Percentiles rank a stretch among this genome's conserved stretches.
Conservation (phyloP, 2,113 vertebrate genomes). For the Callaeas wilsoni region DNA sequence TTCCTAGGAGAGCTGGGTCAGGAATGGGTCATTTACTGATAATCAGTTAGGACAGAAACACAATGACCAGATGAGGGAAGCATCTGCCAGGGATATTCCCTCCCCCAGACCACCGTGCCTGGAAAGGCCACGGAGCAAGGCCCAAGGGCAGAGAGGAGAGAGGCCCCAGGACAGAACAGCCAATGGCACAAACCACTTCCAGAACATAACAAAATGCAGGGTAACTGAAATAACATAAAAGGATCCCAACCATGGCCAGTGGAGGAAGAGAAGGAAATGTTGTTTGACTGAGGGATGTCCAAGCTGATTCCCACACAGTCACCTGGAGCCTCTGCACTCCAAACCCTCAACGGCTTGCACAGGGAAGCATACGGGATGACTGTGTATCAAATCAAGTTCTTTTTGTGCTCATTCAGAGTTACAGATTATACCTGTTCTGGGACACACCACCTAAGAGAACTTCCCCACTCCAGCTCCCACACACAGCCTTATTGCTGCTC, state of each 20-base stretch:
- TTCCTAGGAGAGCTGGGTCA: constrained; percentile 38
- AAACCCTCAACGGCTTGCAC: background rate
- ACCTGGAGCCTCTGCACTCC: background rate
- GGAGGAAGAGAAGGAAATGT: background rate
- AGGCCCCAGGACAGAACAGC: background rate
- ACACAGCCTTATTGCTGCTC: background rate
- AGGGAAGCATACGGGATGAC: background rate
- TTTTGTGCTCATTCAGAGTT: background rate
- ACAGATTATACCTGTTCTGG: background rate
- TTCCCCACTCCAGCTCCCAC: background rate
- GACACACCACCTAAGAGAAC: background rate
- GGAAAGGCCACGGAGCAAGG: background rate
- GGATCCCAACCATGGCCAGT: background rate
- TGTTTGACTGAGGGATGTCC: background rate
- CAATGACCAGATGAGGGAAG: constrained; percentile 53
- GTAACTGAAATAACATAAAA: constrained; percentile 17
- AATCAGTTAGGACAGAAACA: constrained; percentile 45
- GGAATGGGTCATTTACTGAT: constrained; percentile 47
- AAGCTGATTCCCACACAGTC: background rate
- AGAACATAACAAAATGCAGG: background rate
- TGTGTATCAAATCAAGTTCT: fast-evolving
- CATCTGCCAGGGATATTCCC: constrained; percentile 41
- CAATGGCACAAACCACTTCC: background rate
- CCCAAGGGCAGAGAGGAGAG: background rate
- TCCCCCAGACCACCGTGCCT: background rate